Conservation (phyloP, 1,140 invertebrate species). For the Zaprionus kolodkinae region DNA sequence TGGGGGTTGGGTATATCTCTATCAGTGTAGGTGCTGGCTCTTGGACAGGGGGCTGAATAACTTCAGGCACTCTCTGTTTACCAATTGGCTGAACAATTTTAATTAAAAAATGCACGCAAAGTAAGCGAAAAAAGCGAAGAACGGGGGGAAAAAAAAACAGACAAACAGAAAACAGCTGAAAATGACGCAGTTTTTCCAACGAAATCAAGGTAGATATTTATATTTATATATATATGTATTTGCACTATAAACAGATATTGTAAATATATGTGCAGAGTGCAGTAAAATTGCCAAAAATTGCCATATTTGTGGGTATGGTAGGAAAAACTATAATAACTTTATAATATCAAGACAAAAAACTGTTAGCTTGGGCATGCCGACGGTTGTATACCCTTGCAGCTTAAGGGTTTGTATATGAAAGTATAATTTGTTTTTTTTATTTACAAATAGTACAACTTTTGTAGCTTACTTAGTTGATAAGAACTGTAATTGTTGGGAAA, state of each 20-base stretch:
- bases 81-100: conserved; percentile 70
- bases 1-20: not conserved
- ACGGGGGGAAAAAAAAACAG: too few relatives aligned
- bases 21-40: conserved; percentile 28
- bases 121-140: not conserved
- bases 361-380: not conserved
- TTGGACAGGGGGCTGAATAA: conserved; percentile 35
- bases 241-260: conserved; percentile 1
- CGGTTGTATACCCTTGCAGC: not conserved
- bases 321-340: not conserved
- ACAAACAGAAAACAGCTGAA: not conserved
- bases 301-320: not conserved
- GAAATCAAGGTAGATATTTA: conserved; percentile 1
- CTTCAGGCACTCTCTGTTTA: conserved; percentile 34
- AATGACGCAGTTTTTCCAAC: not conserved
- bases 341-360: not conserved
- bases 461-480: too few relatives aligned
- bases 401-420: not conserved
- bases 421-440: too few relatives aligned
- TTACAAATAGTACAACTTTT: too few relatives aligned
- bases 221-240: not conserved
- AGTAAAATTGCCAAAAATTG: not conserved
- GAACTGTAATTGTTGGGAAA: too few relatives aligned
- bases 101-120: conserved; percentile 62
- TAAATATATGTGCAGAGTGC: not conserved